Evolutionary conservation across 1,140 invertebrate species (phyloP).

Genomic region (Neodiprion fabricii): DNA sequence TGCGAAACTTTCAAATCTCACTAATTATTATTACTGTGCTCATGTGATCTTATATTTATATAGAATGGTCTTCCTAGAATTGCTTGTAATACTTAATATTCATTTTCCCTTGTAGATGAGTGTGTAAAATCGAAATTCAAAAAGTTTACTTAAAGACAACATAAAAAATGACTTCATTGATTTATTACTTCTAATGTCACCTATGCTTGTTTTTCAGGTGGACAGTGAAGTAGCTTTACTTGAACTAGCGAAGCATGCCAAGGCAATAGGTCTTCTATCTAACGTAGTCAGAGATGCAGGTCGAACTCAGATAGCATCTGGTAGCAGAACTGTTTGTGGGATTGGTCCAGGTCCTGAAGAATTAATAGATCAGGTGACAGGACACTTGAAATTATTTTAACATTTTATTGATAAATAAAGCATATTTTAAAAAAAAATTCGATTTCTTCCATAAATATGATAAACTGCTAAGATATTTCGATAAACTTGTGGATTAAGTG

Average conservation of each 20-base stretch:
- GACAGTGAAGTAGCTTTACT: constrained; percentile 73
- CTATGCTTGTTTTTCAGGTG: constrained; percentile 54
- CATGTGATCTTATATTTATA: no score
- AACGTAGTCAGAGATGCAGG: constrained; percentile 87
- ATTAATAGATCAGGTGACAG: constrained; percentile 83
- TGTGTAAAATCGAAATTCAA: background rate
- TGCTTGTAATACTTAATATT: no score
- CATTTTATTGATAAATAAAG: constrained; percentile 23
- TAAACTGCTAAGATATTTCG: background rate
- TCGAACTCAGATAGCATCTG: constrained; percentile 85
- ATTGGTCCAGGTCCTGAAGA: constrained; percentile 84
- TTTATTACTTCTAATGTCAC: background rate
- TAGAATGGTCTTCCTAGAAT: no score
- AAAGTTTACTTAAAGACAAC: background rate
- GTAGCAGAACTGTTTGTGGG: constrained; percentile 87
- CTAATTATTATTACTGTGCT: background rate
- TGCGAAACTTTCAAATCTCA: background rate
- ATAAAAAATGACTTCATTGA: background rate
- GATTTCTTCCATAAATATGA: constrained; percentile 19
- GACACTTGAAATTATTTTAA: constrained; percentile 86
- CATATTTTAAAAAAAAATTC: constrained; percentile 15
- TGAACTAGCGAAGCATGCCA: constrained; percentile 72
- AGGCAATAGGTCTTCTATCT: constrained; percentile 71
- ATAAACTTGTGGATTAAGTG: background rate
- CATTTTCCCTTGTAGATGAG: no score